Percentiles rank a stretch among this genome's conserved stretches.
Conservation (phyloP, 53 echinoderm and acorn worm species). For the Echinometra lucunter region DNA sequence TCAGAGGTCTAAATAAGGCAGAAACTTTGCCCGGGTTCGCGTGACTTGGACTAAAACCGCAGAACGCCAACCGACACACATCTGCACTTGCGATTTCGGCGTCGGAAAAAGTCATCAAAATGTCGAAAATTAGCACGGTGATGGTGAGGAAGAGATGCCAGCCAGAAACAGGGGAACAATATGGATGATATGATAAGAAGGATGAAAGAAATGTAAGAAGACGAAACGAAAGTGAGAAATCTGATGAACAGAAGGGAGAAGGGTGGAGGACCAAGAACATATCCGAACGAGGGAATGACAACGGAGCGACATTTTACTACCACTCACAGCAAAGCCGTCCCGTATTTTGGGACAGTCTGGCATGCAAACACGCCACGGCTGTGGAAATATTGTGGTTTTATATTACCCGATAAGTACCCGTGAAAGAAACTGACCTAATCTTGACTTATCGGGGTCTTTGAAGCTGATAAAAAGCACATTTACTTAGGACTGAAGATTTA, state of each 20-base stretch:
- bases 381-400: conserved; percentile 55
- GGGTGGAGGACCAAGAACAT: neutral
- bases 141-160: conserved; percentile 3
- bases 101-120: conserved; percentile 69
- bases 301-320: neutral
- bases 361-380: neutral
- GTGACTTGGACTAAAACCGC: conserved; percentile 54
- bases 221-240: neutral
- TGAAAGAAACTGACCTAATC: conserved; percentile 53
- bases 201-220: neutral
- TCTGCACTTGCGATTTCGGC: conserved; percentile 61
- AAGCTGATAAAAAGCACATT: neutral
- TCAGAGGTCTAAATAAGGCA: conserved; percentile 56
- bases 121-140: conserved; percentile 41
- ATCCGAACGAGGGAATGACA: conserved; percentile 18
- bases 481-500: neutral
- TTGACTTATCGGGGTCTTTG: conserved; percentile 50
- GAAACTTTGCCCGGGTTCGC: conserved; percentile 27
- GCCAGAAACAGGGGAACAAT: neutral
- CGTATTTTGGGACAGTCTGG: neutral
- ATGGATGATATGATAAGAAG: neutral
- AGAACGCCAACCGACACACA: conserved; percentile 66
- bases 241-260: neutral
- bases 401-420: conserved; percentile 63
- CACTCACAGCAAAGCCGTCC: conserved; percentile 24